phyloP scores from a whole-genome alignment of 2,888 invertebrate species.

The Parthenolecanium corni region DNA sequence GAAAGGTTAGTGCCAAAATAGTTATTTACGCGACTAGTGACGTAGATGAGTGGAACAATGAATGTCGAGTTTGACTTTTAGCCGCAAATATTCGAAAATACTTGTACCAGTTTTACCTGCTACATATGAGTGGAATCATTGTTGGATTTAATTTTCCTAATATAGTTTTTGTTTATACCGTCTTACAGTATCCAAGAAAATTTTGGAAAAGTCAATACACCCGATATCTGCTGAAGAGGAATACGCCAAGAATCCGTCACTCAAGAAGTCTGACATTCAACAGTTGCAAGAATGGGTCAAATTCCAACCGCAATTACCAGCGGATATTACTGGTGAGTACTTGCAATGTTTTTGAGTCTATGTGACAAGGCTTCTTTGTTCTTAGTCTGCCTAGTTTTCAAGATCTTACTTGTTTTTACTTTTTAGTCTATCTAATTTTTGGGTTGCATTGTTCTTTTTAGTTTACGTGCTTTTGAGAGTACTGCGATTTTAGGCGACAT shows the following conservation, averaged over 20 bases:
- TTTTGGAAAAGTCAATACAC: slow-evolving; percentile 31
- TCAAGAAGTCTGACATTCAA: slow-evolving; percentile 44
- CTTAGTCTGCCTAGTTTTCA: not conserved
- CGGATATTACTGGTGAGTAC: slow-evolving; percentile 32
- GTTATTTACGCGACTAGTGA: too few relatives aligned
- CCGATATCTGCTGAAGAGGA: slow-evolving; percentile 37
- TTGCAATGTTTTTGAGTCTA: not conserved
- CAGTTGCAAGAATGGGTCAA: slow-evolving; percentile 43
- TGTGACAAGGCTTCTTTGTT: not conserved
- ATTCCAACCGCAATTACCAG: slow-evolving; percentile 43
- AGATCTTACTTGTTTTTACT: not conserved
- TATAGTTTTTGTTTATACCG: not conserved
- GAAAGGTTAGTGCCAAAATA: too few relatives aligned
- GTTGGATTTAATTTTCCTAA: too few relatives aligned
- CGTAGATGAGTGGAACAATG: too few relatives aligned
- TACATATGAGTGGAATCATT: too few relatives aligned
- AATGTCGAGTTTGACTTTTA: too few relatives aligned
- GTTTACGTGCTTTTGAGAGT: not conserved
- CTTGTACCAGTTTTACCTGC: too few relatives aligned
- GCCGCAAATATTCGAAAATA: too few relatives aligned
- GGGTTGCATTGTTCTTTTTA: not conserved
- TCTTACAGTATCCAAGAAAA: slow-evolving; percentile 26
- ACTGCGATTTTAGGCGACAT: too few relatives aligned
- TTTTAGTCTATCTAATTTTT: not conserved
- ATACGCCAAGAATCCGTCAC: slow-evolving; percentile 42